A percentile compares a stretch with the other conserved stretches of the same genome.
phyloP scores from a whole-genome alignment of 1,140 invertebrate genomes.

The Cotesia vestalis region DNA sequence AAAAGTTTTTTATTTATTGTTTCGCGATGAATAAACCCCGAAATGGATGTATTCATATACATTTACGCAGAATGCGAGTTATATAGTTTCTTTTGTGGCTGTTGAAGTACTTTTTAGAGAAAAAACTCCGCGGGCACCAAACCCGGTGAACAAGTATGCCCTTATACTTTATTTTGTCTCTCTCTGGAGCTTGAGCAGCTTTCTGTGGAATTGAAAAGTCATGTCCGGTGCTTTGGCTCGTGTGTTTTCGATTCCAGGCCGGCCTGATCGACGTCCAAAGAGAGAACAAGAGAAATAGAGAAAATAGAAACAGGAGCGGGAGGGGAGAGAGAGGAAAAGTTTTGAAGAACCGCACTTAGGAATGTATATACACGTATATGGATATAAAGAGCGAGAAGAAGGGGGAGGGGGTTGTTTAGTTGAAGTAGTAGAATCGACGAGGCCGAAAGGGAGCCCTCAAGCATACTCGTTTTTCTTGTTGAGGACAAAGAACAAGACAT shows the following conservation, averaged over 20 bases:
- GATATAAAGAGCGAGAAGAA: too few species aligned
- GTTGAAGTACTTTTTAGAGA: background rate
- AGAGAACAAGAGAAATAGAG: background rate
- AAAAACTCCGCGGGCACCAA: background rate
- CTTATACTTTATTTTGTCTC: too few species aligned
- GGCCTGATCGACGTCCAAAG: constrained; percentile 3
- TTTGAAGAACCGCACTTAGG: constrained; percentile 8
- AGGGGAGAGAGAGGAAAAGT: background rate
- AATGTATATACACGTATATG: background rate
- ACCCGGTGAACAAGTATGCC: background rate
- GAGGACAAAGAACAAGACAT: constrained; percentile 27
- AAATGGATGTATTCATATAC: constrained; percentile 1
- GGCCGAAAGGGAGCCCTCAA: constrained; percentile 22
- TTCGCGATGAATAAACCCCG: background rate
- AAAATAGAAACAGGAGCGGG: background rate
- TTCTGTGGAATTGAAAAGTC: constrained; percentile 25
- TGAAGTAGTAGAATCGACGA: constrained; percentile 21
- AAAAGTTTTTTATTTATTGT: background rate
- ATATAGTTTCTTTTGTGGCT: background rate
- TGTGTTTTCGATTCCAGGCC: constrained; percentile 16
- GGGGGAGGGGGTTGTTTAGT: constrained; percentile 13
- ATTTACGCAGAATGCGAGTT: constrained; percentile 1
- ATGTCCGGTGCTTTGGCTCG: constrained; percentile 15
- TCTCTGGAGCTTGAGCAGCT: background rate
- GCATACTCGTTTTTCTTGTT: constrained; percentile 27